Evolutionary conservation across 2,888 invertebrate species (phyloP).

Genomic region (Trypoxylon attenuatum): DNA sequence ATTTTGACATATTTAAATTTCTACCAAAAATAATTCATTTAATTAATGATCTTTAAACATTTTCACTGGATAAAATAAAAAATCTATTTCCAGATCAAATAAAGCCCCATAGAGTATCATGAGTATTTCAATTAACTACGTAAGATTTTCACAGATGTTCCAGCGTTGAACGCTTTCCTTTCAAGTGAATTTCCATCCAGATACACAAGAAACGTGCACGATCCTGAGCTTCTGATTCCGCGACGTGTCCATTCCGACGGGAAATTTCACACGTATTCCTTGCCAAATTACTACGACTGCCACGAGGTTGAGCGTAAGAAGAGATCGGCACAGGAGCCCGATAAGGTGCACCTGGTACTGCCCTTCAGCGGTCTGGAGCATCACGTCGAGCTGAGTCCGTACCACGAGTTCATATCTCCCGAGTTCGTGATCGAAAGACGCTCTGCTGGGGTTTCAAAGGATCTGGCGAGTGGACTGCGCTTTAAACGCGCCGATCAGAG

Average conservation of each 20-base stretch:
- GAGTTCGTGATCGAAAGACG: slow-evolving; percentile 84
- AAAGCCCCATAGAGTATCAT: too few relatives aligned
- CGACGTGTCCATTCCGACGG: slow-evolving; percentile 73
- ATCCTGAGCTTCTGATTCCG: slow-evolving; percentile 75
- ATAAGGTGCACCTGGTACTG: slow-evolving; percentile 65
- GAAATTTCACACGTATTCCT: slow-evolving; percentile 73
- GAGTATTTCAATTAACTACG: too few relatives aligned
- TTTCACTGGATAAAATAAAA: too few relatives aligned
- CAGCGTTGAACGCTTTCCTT: too few relatives aligned
- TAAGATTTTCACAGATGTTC: too few relatives aligned
- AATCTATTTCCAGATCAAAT: too few relatives aligned
- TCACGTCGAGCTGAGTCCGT: slow-evolving; percentile 76
- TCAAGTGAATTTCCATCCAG: too few relatives aligned
- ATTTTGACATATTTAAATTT: too few relatives aligned
- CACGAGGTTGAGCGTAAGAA: slow-evolving; percentile 47
- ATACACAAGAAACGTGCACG: slow-evolving; percentile 75
- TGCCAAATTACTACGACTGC: slow-evolving; percentile 75
- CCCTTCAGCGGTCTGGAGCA: slow-evolving; percentile 68
- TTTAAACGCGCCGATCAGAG: slow-evolving; percentile 59
- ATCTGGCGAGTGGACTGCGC: slow-evolving; percentile 60
- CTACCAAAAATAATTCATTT: too few relatives aligned
- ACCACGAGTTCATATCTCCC: slow-evolving; percentile 76
- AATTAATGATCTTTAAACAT: too few relatives aligned
- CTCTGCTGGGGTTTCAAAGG: slow-evolving; percentile 74
- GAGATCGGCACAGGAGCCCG: slow-evolving; percentile 42